phyloP scores from a whole-genome alignment of 2,888 invertebrate genomes.

The Margaritifera margaritifera region DNA sequence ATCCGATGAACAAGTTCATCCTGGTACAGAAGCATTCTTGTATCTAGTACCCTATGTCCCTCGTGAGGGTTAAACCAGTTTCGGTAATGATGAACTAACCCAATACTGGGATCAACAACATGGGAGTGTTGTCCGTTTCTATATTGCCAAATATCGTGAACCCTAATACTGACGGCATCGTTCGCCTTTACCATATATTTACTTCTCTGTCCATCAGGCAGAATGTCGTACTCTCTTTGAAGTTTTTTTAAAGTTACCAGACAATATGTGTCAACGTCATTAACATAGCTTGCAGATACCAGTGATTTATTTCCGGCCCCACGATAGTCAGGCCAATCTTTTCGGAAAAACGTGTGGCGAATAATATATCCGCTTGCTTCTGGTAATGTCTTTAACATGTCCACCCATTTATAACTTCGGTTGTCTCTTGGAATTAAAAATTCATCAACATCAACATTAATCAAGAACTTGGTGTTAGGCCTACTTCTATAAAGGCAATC shows the following conservation, averaged over 20 bases:
- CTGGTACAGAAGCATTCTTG: no score
- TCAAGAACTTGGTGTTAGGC: slow-evolving; percentile 51
- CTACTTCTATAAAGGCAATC: slow-evolving; percentile 61
- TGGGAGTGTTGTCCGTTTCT: slow-evolving; percentile 8
- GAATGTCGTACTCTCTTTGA: slow-evolving; percentile 38
- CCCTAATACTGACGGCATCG: slow-evolving; percentile 42
- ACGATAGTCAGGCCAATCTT: slow-evolving; percentile 40
- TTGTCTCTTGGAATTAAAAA: slow-evolving; percentile 62
- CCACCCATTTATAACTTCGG: slow-evolving; percentile 44
- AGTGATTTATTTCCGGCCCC: no score
- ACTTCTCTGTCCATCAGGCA: slow-evolving; percentile 35
- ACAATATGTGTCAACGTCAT: slow-evolving; percentile 30
- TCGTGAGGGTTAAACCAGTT: slow-evolving; percentile 44
- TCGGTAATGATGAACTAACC: slow-evolving; percentile 57
- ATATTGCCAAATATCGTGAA: slow-evolving; percentile 47
- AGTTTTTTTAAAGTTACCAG: slow-evolving; percentile 49
- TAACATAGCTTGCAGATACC: no score
- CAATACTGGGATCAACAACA: slow-evolving; percentile 25
- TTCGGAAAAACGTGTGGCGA: slow-evolving; percentile 52
- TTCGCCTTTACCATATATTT: slow-evolving; percentile 55
- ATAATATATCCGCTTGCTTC: slow-evolving; percentile 31
- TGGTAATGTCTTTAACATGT: slow-evolving; percentile 28
- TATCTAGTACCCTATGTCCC: no score
- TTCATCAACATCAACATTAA: slow-evolving; percentile 69
- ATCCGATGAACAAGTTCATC: no score